Evolutionary conservation across 2,113 vertebrate species (phyloP).

Genomic region (Steatornis caripensis): DNA sequence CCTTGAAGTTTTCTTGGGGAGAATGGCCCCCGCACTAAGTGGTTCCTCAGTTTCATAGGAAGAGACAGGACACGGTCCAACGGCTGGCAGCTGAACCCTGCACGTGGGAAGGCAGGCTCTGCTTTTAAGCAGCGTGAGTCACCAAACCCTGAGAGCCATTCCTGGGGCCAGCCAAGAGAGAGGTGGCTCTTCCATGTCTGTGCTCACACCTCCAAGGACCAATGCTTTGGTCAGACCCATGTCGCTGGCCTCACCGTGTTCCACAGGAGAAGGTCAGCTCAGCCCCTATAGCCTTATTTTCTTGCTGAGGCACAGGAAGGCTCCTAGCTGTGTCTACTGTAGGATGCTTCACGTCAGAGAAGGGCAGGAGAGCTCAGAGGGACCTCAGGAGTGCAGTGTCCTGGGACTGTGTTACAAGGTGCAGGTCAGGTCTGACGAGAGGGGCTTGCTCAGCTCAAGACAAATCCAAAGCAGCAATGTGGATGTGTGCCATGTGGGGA

Average conservation of each 20-base stretch:
- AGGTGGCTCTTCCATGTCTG: neutral
- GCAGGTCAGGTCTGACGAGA: neutral
- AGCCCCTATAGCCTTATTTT: neutral
- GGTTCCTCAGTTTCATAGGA: neutral
- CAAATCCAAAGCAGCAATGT: neutral
- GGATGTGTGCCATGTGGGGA: neutral
- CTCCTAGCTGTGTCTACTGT: neutral
- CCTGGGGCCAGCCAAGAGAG: neutral
- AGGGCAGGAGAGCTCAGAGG: neutral
- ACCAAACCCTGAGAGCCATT: neutral
- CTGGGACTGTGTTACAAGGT: neutral
- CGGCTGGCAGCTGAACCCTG: neutral
- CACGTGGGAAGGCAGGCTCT: neutral
- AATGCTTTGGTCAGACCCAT: neutral
- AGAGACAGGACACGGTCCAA: neutral
- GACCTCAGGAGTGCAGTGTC: neutral
- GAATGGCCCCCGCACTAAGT: neutral
- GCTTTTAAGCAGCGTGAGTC: neutral
- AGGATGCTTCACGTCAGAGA: neutral
- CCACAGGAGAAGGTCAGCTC: neutral
- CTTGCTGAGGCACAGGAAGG: neutral
- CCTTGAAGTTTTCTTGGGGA: neutral
- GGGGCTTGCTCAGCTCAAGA: neutral
- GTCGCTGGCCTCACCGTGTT: neutral
- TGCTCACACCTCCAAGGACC: neutral